A percentile compares a stretch with the other conserved stretches of the same genome.
These are phyloP conservation scores for Lottia gigantea DNA, from an alignment of 2,888 invertebrate genomes.

Conservation along the genomic window DNA sequence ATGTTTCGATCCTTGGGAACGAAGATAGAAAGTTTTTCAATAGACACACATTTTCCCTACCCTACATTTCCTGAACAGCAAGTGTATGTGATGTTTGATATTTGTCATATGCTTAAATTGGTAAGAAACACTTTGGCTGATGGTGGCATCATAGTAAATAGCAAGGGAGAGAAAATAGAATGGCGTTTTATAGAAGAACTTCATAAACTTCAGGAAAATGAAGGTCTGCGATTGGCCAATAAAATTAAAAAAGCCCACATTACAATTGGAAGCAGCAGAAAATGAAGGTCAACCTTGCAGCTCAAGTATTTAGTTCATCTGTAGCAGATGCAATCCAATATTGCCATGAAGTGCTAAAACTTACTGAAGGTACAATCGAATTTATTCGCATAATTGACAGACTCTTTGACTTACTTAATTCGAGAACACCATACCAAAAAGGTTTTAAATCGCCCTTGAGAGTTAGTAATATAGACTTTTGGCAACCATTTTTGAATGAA, in stretches of 20 bases:
- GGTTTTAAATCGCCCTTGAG: neutral
- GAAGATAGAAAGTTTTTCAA: neutral
- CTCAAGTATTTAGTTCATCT: too few relatives aligned
- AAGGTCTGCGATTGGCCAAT: neutral
- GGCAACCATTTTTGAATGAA: neutral
- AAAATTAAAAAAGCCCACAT: neutral
- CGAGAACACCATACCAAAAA: neutral
- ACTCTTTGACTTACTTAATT: slow-evolving; percentile 3
- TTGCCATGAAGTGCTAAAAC: neutral
- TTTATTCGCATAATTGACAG: slow-evolving; percentile 4
- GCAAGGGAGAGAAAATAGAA: neutral
- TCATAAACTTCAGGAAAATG: neutral
- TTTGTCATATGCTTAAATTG: slow-evolving; percentile 1
- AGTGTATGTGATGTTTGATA: neutral
- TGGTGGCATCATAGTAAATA: neutral
- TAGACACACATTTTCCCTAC: neutral
- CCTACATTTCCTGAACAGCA: neutral
- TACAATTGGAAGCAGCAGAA: neutral
- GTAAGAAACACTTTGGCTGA: neutral
- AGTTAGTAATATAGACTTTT: neutral
- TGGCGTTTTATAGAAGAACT: neutral
- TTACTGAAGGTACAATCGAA: neutral
- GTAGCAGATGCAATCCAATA: neutral
- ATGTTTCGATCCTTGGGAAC: slow-evolving; percentile 6
- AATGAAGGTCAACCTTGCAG: neutral